Evolutionary conservation across 2,113 vertebrate species (phyloP).

Genomic region (Pelodiscus sinensis): DNA sequence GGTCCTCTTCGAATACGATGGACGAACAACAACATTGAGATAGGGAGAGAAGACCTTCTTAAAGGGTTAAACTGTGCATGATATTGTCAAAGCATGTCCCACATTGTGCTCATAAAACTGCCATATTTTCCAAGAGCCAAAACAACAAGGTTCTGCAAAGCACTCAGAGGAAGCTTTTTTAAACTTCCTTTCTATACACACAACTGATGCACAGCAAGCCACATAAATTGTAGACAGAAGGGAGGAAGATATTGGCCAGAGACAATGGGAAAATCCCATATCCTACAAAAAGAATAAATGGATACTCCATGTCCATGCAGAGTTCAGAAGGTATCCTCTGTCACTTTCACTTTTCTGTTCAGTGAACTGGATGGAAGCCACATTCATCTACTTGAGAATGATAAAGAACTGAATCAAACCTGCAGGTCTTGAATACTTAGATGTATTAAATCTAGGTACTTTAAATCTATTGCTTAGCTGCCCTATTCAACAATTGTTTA

Average conservation of each 20-base stretch:
- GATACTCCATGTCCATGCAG: background rate
- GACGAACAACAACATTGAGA: too few relatives aligned
- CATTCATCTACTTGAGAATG: background rate
- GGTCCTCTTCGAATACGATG: too few relatives aligned
- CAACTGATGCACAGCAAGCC: background rate
- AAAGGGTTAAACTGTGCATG: background rate
- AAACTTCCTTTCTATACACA: background rate
- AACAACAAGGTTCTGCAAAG: background rate
- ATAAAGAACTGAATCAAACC: background rate
- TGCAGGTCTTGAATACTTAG: background rate
- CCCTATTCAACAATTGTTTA: slow-evolving; percentile 8
- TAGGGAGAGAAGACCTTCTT: background rate
- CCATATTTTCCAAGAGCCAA: background rate
- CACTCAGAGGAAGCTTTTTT: background rate
- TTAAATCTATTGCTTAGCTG: background rate
- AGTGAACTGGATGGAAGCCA: background rate
- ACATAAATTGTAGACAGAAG: fast-evolving
- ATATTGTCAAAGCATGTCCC: background rate
- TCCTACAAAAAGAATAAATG: background rate
- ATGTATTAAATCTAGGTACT: background rate
- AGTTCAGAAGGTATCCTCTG: background rate
- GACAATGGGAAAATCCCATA: background rate
- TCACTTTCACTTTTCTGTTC: background rate
- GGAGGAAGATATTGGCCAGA: background rate
- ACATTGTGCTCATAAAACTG: background rate